phyloP scores from a whole-genome alignment of 2,888 invertebrate genomes.

The Stenodera caucasica region DNA sequence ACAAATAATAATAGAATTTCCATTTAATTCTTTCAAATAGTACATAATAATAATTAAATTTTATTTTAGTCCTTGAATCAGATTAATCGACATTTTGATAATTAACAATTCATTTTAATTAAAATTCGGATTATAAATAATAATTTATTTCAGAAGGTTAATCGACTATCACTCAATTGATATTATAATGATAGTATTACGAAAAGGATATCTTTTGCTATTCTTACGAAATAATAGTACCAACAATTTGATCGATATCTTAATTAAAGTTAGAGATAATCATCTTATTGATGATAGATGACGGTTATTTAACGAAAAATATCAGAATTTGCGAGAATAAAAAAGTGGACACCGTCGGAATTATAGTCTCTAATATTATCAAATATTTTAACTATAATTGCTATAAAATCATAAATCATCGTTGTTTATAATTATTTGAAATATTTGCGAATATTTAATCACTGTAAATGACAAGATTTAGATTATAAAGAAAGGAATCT shows the following conservation, averaged over 20 bases:
- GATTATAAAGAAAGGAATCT: too few species aligned
- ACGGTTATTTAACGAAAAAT: background rate
- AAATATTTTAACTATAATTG: too few species aligned
- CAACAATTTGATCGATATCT: slow-evolving; percentile 2
- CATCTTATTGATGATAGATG: background rate
- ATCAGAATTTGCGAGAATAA: background rate
- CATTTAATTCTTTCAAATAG: too few species aligned
- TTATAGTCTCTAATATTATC: too few species aligned
- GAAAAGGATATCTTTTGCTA: too few species aligned
- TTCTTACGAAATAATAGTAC: background rate
- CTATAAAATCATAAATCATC: too few species aligned
- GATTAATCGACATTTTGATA: background rate
- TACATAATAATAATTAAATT: too few species aligned
- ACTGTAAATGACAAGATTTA: too few species aligned
- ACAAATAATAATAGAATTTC: too few species aligned
- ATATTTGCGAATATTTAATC: too few species aligned
- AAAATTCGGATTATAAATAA: background rate
- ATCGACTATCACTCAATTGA: background rate
- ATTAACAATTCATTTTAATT: slow-evolving; percentile 3
- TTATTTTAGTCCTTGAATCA: background rate
- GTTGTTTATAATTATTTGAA: too few species aligned
- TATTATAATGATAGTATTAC: too few species aligned
- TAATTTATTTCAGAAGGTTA: background rate
- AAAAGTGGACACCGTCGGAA: background rate
- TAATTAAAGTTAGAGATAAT: background rate